Evolutionary conservation across 2,113 vertebrate species (phyloP).

Genomic region (Ginglymostoma cirratum): DNA sequence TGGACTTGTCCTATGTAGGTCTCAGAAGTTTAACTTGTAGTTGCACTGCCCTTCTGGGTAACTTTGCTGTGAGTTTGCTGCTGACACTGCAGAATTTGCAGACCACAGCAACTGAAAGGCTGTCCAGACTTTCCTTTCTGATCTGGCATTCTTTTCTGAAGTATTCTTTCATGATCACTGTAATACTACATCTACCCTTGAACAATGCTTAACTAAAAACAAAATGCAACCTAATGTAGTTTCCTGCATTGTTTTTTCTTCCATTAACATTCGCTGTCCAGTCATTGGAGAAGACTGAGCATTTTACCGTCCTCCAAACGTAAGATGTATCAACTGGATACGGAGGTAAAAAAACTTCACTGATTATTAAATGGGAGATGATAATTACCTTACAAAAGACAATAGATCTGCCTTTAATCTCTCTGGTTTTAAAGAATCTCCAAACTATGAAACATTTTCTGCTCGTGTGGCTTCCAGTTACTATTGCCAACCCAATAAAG

Average conservation of each 20-base stretch:
- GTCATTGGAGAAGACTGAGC: background rate
- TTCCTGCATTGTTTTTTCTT: background rate
- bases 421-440: background rate
- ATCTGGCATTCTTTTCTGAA: background rate
- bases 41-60: background rate
- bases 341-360: background rate
- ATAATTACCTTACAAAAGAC: background rate
- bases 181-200: background rate
- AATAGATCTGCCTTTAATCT: background rate
- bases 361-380: background rate
- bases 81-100: background rate
- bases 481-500: background rate
- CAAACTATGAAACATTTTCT: background rate
- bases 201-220: background rate
- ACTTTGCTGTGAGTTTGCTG: background rate
- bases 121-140: background rate
- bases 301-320: background rate
- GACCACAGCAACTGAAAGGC: background rate
- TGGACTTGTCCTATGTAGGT: background rate
- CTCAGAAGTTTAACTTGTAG: background rate
- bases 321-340: background rate
- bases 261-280: background rate
- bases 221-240: background rate
- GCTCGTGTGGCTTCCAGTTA: background rate
- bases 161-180: background rate